Evolutionary conservation across 2,113 vertebrate species (phyloP).

Genomic region (Parus major): DNA sequence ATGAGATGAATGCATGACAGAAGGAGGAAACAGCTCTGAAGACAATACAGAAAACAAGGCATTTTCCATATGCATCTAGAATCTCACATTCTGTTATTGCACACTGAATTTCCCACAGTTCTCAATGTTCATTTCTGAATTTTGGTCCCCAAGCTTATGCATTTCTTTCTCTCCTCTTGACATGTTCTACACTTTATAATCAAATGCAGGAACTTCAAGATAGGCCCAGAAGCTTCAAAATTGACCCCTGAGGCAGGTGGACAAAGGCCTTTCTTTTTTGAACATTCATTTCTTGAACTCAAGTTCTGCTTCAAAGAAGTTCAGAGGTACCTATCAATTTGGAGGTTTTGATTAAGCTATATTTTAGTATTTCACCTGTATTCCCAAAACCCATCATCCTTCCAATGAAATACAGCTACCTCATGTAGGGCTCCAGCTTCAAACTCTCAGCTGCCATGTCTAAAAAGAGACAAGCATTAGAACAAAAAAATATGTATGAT

Average conservation of each 20-base stretch:
- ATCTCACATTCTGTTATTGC: neutral
- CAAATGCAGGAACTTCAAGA: neutral
- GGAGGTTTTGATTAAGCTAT: neutral
- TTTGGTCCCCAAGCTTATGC: neutral
- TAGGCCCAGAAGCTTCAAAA: neutral
- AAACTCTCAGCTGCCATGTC: neutral
- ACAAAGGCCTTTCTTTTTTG: neutral
- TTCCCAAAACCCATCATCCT: neutral
- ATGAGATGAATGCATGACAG: neutral
- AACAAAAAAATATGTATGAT: neutral
- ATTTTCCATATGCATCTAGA: neutral
- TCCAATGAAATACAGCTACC: neutral
- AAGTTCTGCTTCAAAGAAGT: neutral
- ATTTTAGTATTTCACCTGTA: neutral
- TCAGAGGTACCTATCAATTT: neutral
- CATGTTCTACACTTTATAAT: neutral
- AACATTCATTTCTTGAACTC: neutral
- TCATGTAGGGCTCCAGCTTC: neutral
- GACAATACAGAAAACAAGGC: neutral
- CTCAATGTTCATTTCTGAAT: neutral
- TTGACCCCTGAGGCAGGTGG: rapidly evolving
- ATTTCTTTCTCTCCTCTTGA: neutral
- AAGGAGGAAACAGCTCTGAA: neutral
- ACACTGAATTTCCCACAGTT: neutral
- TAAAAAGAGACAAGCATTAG: neutral